Evolutionary conservation across 2,113 vertebrate species (phyloP).

Genomic region (Heterocephalus glaber): DNA sequence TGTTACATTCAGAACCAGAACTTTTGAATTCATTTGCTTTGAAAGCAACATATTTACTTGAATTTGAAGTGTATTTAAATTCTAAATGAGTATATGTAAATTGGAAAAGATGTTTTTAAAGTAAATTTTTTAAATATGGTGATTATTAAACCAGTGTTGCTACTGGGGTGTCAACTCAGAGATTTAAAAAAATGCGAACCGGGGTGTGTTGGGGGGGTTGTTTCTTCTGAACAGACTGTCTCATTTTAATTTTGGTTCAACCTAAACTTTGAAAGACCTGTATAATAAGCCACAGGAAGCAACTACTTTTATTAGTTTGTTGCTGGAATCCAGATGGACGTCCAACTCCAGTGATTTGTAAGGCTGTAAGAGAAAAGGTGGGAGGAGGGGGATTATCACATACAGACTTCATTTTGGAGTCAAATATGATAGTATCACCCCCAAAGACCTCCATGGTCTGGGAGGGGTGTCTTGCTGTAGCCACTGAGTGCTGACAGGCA

Average conservation of each 20-base stretch:
- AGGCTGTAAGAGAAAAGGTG: background rate
- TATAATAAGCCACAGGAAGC: background rate
- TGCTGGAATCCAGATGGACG: background rate
- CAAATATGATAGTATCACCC: background rate
- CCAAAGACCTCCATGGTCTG: background rate
- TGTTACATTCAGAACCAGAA: background rate
- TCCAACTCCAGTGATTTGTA: background rate
- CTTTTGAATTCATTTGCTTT: background rate
- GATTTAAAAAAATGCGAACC: background rate
- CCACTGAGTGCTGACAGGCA: background rate
- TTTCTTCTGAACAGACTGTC: background rate
- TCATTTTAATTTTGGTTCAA: background rate
- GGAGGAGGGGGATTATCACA: background rate
- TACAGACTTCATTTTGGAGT: background rate
- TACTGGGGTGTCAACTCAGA: background rate
- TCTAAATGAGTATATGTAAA: conserved; percentile 24
- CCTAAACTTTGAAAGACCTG: background rate
- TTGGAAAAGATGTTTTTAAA: background rate
- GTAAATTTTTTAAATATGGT: background rate
- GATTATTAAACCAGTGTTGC: background rate
- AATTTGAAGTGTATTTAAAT: conserved; percentile 36
- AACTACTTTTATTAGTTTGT: background rate
- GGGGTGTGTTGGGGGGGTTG: background rate
- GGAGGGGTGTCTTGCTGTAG: rapidly evolving
- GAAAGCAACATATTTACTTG: background rate